These are phyloP conservation scores for Abrostola tripartita DNA, from an alignment of 2,888 invertebrate species.

Conservation along the genomic window DNA sequence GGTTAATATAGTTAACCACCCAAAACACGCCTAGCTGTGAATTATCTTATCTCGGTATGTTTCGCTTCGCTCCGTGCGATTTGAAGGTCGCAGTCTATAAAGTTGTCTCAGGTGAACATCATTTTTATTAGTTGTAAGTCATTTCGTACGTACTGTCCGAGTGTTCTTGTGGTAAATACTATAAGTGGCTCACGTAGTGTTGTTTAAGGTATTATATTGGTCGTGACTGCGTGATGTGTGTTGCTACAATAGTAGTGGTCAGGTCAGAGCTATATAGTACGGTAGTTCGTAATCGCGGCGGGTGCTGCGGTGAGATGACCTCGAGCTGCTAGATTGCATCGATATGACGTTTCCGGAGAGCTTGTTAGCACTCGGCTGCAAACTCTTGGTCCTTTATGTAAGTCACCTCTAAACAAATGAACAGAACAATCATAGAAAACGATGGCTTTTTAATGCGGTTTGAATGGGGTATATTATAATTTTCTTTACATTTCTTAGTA, in stretches of 20 bases:
- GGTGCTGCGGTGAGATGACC: constrained; percentile 67
- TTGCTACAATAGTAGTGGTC: constrained; percentile 53
- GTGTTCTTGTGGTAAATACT: constrained; percentile 32
- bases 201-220: constrained; percentile 38
- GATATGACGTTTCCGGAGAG: constrained; percentile 70
- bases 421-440: constrained; percentile 2
- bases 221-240: constrained; percentile 65
- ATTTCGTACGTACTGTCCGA: constrained; percentile 46
- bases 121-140: constrained; percentile 67
- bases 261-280: constrained; percentile 50
- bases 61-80: constrained; percentile 57
- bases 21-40: constrained; percentile 58
- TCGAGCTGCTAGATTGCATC: constrained; percentile 63
- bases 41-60: constrained; percentile 78
- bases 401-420: constrained; percentile 49
- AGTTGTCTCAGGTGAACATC: constrained; percentile 69
- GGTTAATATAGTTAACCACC: constrained; percentile 39
- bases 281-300: constrained; percentile 47
- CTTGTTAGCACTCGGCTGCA: constrained; percentile 63
- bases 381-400: constrained; percentile 67
- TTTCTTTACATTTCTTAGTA: constrained; percentile 15
- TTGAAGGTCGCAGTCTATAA: constrained; percentile 68
- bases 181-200: constrained; percentile 28
- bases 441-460: constrained; percentile 11
- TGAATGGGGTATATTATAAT: constrained; percentile 16